These are phyloP conservation scores for Pocota personata DNA, from an alignment of 2,888 invertebrate genomes.

Conservation along the genomic window DNA sequence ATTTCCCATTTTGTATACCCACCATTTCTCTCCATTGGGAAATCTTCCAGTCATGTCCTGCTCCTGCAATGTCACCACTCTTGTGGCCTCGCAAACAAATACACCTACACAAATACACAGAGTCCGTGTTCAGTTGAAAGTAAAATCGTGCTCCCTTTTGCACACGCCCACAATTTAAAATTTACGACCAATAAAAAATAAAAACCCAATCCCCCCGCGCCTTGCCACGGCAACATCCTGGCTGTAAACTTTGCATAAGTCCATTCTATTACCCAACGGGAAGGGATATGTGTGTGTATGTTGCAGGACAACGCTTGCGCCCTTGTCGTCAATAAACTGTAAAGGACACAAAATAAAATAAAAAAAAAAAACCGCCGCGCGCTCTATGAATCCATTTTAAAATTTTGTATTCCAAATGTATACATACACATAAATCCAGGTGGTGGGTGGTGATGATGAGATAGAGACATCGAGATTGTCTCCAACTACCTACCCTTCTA, in stretches of 20 bases:
- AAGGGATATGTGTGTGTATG: slow-evolving; percentile 29
- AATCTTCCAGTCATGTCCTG: slow-evolving; percentile 22
- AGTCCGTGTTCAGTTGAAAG: not conserved
- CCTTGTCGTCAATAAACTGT: slow-evolving; percentile 67
- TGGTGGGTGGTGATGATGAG: slow-evolving; percentile 19
- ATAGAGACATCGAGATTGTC: not conserved
- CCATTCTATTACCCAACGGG: slow-evolving; percentile 66
- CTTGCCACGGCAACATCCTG: slow-evolving; percentile 32
- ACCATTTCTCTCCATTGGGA: slow-evolving; percentile 13
- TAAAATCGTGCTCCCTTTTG: slow-evolving; percentile 51
- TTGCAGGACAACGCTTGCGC: slow-evolving; percentile 70
- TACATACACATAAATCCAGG: slow-evolving; percentile 32
- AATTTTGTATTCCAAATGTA: slow-evolving; percentile 52
- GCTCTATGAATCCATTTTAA: slow-evolving; percentile 71
- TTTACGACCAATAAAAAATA: slow-evolving; percentile 80
- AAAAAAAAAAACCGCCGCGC: not conserved
- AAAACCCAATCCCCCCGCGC: slow-evolving; percentile 69
- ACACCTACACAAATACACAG: not conserved
- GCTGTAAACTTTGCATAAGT: slow-evolving; percentile 75
- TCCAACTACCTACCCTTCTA: slow-evolving; percentile 30
- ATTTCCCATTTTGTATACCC: slow-evolving; percentile 35
- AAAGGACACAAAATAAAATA: slow-evolving; percentile 19
- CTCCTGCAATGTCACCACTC: slow-evolving; percentile 46
- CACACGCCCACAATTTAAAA: slow-evolving; percentile 80
- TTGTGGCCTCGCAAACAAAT: not conserved